Conservation (phyloP, 2,797 vertebrate genomes). For the Orientallactaga sibirica region DNA sequence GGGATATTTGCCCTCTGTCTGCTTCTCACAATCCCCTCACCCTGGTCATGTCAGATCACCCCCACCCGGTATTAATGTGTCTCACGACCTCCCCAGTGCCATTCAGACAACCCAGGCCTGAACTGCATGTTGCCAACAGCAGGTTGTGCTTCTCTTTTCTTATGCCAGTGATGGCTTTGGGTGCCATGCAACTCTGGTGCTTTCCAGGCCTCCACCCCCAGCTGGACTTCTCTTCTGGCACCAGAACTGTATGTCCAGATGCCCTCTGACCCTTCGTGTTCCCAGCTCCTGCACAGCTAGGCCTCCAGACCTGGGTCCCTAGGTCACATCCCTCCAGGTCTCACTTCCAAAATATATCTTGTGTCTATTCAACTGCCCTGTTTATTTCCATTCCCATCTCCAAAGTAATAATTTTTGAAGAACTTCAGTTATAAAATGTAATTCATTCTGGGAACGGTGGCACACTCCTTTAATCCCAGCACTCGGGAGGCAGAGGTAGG, state of each 20-base stretch:
- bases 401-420: neutral
- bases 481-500: neutral
- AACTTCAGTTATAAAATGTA: neutral
- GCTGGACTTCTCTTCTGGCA: neutral
- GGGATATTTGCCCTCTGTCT: conserved; percentile 84
- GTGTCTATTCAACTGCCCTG: no score
- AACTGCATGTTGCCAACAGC: neutral
- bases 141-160: neutral
- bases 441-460: no score
- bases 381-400: no score
- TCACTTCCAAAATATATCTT: neutral
- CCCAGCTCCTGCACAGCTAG: neutral
- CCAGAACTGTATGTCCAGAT: neutral
- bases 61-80: neutral
- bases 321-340: neutral
- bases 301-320: neutral
- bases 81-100: neutral
- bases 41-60: neutral
- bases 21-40: neutral
- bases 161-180: neutral
- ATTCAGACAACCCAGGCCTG: neutral
- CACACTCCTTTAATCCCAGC: neutral
- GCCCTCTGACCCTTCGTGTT: neutral
- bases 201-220: neutral
- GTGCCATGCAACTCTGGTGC: neutral